phyloP scores from a whole-genome alignment of 2,888 invertebrate species.

The Pterostichus niger region DNA sequence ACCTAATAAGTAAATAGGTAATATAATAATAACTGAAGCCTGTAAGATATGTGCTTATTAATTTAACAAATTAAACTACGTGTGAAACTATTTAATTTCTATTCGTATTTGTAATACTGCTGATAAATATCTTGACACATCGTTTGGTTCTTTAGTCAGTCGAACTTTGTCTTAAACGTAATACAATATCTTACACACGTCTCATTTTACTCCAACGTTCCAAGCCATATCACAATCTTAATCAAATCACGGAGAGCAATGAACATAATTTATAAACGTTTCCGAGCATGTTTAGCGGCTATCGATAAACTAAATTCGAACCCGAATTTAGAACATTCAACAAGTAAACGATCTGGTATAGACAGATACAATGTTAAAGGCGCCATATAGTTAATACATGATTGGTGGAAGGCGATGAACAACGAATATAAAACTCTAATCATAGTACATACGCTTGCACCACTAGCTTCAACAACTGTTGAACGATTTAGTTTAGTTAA shows the following conservation, averaged over 20 bases:
- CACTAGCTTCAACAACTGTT: neutral
- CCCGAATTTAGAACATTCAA: neutral
- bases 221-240: constrained; percentile 40
- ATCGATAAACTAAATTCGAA: constrained; percentile 3
- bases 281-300: neutral
- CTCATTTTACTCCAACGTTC: constrained; percentile 46
- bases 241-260: constrained; percentile 51
- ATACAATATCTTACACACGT: constrained; percentile 34
- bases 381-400: neutral
- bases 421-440: constrained; percentile 1
- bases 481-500: constrained; percentile 68
- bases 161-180: constrained; percentile 2
- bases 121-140: neutral
- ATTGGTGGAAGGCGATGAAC: neutral
- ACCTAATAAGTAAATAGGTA: no score
- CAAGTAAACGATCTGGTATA: neutral
- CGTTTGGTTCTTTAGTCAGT: neutral
- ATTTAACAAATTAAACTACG: neutral
- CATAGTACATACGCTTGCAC: neutral
- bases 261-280: constrained; percentile 48
- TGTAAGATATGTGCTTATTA: no score
- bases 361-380: neutral
- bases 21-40: no score
- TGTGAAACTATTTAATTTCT: neutral
- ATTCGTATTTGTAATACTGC: no score